A percentile compares a stretch with the other conserved stretches of the same genome.
These are phyloP conservation scores for Gallinago stenura DNA, from an alignment of 2,797 vertebrate species.

Conservation along the genomic window DNA sequence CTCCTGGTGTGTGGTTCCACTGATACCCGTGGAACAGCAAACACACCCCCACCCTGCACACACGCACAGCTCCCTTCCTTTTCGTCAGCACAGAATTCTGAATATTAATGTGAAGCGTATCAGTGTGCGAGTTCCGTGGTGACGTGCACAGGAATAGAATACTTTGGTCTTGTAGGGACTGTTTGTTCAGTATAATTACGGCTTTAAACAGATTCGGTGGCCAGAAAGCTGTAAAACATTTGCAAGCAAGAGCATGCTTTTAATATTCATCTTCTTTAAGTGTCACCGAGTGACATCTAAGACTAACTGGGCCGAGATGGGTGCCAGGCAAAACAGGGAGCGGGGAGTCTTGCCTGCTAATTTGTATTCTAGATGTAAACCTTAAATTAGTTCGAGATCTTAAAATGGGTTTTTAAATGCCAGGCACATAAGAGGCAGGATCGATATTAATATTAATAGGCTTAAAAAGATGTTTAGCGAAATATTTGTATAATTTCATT, in stretches of 20 bases:
- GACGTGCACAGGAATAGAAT: not conserved
- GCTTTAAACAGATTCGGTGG: constrained; percentile 62
- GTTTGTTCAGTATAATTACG: constrained; percentile 56
- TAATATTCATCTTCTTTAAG: constrained; percentile 78
- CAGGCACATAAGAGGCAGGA: constrained; percentile 73
- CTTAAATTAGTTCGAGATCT: constrained; percentile 79
- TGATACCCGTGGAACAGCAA: not conserved
- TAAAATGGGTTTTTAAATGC: constrained; percentile 79
- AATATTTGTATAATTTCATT: constrained; percentile 82
- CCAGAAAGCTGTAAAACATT: constrained; percentile 53
- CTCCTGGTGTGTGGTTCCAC: too few relatives aligned
- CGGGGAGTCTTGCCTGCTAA: constrained; percentile 42
- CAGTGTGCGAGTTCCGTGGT: not conserved
- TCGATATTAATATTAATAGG: constrained; percentile 82
- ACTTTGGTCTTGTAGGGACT: constrained; percentile 37
- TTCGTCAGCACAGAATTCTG: not conserved
- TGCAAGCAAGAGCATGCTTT: constrained; percentile 63
- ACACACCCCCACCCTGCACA: fast-evolving
- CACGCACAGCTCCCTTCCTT: fast-evolving
- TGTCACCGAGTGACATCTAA: constrained; percentile 61
- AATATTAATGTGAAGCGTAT: not conserved
- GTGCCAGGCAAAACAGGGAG: constrained; percentile 62
- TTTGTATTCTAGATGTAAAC: constrained; percentile 75
- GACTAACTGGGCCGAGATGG: constrained; percentile 65
- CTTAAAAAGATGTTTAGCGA: constrained; percentile 80